Evolutionary conservation across 2,797 vertebrate genomes (phyloP).

Genomic region (Enteromius fasciolatus): DNA sequence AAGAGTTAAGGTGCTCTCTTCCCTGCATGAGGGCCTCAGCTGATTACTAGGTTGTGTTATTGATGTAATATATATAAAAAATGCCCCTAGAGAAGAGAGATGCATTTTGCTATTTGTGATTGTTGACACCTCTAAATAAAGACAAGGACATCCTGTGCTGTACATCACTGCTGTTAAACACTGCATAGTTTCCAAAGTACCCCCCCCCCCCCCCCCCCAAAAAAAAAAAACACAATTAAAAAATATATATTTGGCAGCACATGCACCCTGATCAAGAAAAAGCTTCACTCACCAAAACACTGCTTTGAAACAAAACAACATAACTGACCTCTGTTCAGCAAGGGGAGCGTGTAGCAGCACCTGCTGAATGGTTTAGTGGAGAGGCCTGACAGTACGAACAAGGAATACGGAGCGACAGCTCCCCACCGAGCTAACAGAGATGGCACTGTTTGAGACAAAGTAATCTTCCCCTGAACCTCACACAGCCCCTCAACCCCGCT

Average conservation of each 20-base stretch:
- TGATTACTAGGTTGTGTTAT: neutral
- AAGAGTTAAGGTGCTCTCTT: neutral
- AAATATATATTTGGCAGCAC: neutral
- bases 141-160: neutral
- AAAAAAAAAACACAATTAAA: neutral
- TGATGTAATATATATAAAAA: neutral
- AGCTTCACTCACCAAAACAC: neutral
- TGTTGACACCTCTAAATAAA: neutral
- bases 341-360: neutral
- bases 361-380: conserved; percentile 6
- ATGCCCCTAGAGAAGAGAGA: neutral
- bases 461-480: conserved; percentile 56
- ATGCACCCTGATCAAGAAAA: neutral
- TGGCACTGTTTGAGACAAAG: conserved; percentile 71
- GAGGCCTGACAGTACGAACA: conserved; percentile 60
- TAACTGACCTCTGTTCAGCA: neutral
- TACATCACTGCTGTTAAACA: neutral
- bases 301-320: neutral
- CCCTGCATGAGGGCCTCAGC: neutral
- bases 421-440: conserved; percentile 67
- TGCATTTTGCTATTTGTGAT: neutral
- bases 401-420: conserved; percentile 72
- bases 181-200: neutral
- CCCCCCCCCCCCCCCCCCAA: too few relatives aligned
- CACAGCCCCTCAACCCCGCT: conserved; percentile 60